Evolutionary conservation across 2,888 invertebrate species (phyloP).

Genomic region (Nycteola revayana): DNA sequence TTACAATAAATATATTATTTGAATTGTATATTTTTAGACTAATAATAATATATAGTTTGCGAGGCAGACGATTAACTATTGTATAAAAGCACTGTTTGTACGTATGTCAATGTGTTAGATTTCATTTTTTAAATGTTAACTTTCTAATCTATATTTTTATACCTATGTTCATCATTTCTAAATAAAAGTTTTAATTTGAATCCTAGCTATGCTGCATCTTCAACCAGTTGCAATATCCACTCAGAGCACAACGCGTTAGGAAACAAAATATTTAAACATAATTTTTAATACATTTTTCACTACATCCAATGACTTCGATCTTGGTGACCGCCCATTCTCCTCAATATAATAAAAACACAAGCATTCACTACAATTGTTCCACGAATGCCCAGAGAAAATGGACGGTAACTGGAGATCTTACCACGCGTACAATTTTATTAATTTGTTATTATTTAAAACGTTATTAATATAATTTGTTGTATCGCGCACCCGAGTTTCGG

Average conservation of each 20-base stretch:
- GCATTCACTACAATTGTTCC: constrained; percentile 59
- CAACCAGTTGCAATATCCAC: constrained; percentile 38
- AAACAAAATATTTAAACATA: constrained; percentile 66
- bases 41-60: constrained; percentile 8
- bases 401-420: constrained; percentile 45
- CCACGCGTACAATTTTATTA: constrained; percentile 76
- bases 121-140: not conserved
- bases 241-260: constrained; percentile 65
- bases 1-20: not conserved
- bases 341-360: constrained; percentile 54
- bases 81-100: constrained; percentile 27
- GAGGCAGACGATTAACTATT: constrained; percentile 19
- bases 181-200: not conserved
- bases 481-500: constrained; percentile 59
- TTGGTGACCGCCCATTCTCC: constrained; percentile 44
- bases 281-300: constrained; percentile 63
- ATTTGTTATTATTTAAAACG: constrained; percentile 79
- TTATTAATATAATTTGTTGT: constrained; percentile 82
- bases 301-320: constrained; percentile 63
- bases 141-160: not conserved
- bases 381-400: constrained; percentile 57
- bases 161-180: not conserved
- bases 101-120: constrained; percentile 15
- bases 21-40: not conserved
- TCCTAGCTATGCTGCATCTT: constrained; percentile 23